Evolutionary conservation across 2,888 invertebrate genomes (phyloP), one percentile per base, ranked within the genome.

Genomic region (Parochlus steinenii): DNA sequence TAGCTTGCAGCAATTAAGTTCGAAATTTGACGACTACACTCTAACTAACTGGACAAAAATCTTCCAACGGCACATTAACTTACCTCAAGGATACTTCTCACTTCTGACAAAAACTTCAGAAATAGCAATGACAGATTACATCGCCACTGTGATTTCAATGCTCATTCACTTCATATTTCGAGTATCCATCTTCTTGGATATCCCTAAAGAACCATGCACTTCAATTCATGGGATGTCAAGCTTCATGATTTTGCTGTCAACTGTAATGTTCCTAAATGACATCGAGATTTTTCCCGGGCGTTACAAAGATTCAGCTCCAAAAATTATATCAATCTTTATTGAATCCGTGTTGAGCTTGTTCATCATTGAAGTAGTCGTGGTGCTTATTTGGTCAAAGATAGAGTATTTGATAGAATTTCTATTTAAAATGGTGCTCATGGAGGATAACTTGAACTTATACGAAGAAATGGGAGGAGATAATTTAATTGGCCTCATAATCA

Each of bases 391-490:
- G 41, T 39, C 37, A 22, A 39, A 27, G 6, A 31, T 41, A 14
- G 41, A 41, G 19, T 41, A 25, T 14, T 20, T 27, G 3, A 27
- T 40, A 14, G 37, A 39, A 19, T 39, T 27, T 31, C 6, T 39
- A 6, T 24, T 41, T 6, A 41, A 43, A 33, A 40, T 34, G 22
- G 31, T 40, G 6, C 28, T 43, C 4, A 29, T 39, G 19, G 38
- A 43, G 20, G 25, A 16, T 3, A 15, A 36, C 2, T 34, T 34
- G 10, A 40, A 40, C 28, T 33, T 43, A 27, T 43, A 43, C 29
- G 38, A 41, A 22, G 40, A 41, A 17, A 39, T 43, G 37, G 41
- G 41, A 14, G 43, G 43, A n/a, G 43, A 43, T 28, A 31, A 33
- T 10, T 19, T 43, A 10, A 31, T 37, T 11, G 41, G 40, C 6